Conservation (phyloP, 2,113 vertebrate species). For the Eolophus roseicapilla region DNA sequence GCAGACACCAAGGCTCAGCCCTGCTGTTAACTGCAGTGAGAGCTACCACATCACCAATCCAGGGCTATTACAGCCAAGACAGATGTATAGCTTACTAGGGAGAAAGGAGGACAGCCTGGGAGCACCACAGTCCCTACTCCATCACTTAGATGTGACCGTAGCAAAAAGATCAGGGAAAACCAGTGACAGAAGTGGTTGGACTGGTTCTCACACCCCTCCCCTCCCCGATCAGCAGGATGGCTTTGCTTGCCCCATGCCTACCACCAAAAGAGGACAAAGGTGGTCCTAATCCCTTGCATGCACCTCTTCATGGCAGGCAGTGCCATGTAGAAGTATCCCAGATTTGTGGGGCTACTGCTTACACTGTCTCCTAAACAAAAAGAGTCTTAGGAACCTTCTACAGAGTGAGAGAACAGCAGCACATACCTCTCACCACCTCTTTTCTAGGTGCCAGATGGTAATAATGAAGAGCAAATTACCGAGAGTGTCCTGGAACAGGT, state of each 20-base stretch:
- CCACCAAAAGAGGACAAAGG: not conserved
- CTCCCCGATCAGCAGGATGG: fast-evolving
- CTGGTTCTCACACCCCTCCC: not conserved
- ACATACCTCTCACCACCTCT: not conserved
- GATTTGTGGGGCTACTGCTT: not conserved
- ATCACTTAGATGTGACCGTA: not conserved
- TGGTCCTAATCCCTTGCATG: not conserved
- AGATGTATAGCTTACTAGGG: not conserved
- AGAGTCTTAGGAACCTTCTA: not conserved
- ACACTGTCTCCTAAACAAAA: not conserved
- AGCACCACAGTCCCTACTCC: not conserved
- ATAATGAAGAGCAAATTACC: not conserved
- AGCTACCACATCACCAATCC: not conserved
- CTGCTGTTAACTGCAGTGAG: not conserved
- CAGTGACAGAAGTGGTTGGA: not conserved
- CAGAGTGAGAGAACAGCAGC: not conserved
- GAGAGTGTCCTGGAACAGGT: not conserved
- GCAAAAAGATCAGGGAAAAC: not conserved
- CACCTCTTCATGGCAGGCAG: not conserved
- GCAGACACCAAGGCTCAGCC: not conserved
- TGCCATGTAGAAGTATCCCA: not conserved
- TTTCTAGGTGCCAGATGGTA: not conserved
- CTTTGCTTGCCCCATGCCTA: not conserved
- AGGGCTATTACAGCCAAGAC: not conserved
- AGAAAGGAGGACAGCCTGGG: not conserved